Base-by-base conservation (phyloP, 2,113 vertebrate genomes). In the Eretmochelys imbricata region DNA sequence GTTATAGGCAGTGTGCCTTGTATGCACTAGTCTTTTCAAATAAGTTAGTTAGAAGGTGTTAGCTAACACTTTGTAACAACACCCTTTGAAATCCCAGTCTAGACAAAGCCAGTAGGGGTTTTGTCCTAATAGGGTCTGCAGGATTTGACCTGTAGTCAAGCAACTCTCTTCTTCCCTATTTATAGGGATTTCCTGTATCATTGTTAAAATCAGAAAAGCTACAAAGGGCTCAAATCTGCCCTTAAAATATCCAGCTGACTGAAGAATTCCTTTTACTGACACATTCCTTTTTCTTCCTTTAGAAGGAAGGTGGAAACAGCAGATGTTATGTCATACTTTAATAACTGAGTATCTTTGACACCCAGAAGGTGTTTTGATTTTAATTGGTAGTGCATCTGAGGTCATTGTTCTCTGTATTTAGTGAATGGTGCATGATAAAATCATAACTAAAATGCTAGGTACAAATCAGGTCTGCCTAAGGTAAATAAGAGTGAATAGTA, bases 341-440 rank as follows among this genome's bases (percentile, higher is more conserved):
- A 96, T 94, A 97, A 91, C 83, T 89, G 92, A 95, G 90, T 96
- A 93, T 94, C 97, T 95, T 48, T 0, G 27, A 94, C 91, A 94
- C 89, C 95, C 82, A 87, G 95, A 89, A 93, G 80, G 82, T 87
- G 59, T 94, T 97, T 97, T 94, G 93, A 91, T 96, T 97, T 97
- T 97, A 95, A 93, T 89, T 91, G 90, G 87, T 65, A 87, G 88
- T 95, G 85, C 42, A 78, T 91, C 88, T 84, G 96, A 95, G 92
- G 89, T 91, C 94, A 51, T 83, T 95, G 90, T 88, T 93, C 90
- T 82, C 53, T 92, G 87, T n/a, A 81, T 2, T 89, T 95, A 55
- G 91, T 31, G 94, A 96, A 90, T 81, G 84, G 80, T 48, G 48
- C 80, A 89, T 54, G 46, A 91, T 93, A 87, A 95, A 95, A 94